Conservation (phyloP, 2,888 invertebrate genomes). For the Macrophya annulata region DNA sequence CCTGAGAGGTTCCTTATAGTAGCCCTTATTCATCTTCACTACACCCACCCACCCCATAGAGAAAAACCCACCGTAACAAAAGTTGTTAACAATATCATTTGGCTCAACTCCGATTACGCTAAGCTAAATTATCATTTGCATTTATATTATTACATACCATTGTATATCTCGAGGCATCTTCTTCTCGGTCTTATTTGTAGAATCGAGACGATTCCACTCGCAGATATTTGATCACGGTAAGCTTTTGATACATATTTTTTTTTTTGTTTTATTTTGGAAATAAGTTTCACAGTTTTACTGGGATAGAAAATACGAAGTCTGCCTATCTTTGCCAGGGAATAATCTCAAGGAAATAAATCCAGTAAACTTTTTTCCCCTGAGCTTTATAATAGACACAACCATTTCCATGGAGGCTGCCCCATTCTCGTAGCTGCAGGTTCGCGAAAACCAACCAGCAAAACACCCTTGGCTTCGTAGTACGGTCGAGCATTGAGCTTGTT, state of each 20-base stretch:
- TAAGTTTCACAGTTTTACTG: not conserved
- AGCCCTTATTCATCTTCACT: not conserved
- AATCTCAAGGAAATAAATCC: not conserved
- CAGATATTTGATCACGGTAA: no score
- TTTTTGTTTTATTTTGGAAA: not conserved
- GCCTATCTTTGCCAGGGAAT: not conserved
- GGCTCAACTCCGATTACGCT: conserved; percentile 39
- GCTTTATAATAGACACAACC: not conserved
- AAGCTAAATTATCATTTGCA: conserved; percentile 43
- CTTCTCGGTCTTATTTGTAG: not conserved
- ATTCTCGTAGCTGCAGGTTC: not conserved
- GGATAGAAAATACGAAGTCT: not conserved
- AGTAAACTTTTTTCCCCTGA: not conserved
- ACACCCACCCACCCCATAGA: not conserved
- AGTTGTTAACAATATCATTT: conserved; percentile 47
- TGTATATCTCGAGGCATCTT: not conserved
- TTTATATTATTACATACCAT: conserved; percentile 34
- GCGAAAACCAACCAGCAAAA: conserved; percentile 43
- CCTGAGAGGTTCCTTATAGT: not conserved
- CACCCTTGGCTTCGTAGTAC: conserved; percentile 32
- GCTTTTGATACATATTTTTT: no score
- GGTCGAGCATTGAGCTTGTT: conserved; percentile 50
- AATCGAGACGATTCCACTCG: not conserved
- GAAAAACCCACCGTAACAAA: not conserved
- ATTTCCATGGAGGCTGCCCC: not conserved